Evolutionary conservation across 1,140 invertebrate species (phyloP).

Genomic region (Papilio polytes): DNA sequence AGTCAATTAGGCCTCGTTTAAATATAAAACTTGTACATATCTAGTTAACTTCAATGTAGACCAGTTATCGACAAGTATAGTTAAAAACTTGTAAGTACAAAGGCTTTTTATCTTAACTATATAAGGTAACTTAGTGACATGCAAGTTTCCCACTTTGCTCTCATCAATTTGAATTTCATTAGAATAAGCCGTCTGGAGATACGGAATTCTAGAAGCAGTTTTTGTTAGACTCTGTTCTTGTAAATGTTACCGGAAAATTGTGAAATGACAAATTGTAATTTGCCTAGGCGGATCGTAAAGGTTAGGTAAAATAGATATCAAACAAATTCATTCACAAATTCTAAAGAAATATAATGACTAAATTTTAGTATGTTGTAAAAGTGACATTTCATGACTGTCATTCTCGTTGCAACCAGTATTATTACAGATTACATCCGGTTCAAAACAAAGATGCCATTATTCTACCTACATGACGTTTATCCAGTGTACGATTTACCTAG

Average conservation of each 20-base stretch:
- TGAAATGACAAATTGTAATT: not conserved
- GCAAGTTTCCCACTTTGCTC: constrained; percentile 48
- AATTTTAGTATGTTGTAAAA: not conserved
- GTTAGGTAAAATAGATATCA: too few species aligned
- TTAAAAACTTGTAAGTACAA: not conserved
- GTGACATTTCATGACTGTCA: not conserved
- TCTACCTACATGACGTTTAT: too few species aligned
- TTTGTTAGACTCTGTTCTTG: constrained; percentile 59
- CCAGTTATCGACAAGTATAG: constrained; percentile 25
- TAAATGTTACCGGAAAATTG: constrained; percentile 32
- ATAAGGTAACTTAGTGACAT: constrained; percentile 48
- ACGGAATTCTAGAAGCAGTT: constrained; percentile 45
- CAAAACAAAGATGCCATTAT: too few species aligned
- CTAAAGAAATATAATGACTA: not conserved
- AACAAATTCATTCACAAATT: too few species aligned
- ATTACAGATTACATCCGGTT: too few species aligned
- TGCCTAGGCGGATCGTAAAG: not conserved
- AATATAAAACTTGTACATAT: not conserved
- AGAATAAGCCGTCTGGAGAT: constrained; percentile 42
- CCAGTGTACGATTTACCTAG: too few species aligned
- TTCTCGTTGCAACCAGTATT: not conserved
- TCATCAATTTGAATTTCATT: constrained; percentile 44
- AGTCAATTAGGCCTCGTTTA: not conserved
- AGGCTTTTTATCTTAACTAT: constrained; percentile 28
- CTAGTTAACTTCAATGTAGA: constrained; percentile 3